Evolutionary conservation across 2,888 invertebrate genomes (phyloP).

Genomic region (Erannis defoliaria): DNA sequence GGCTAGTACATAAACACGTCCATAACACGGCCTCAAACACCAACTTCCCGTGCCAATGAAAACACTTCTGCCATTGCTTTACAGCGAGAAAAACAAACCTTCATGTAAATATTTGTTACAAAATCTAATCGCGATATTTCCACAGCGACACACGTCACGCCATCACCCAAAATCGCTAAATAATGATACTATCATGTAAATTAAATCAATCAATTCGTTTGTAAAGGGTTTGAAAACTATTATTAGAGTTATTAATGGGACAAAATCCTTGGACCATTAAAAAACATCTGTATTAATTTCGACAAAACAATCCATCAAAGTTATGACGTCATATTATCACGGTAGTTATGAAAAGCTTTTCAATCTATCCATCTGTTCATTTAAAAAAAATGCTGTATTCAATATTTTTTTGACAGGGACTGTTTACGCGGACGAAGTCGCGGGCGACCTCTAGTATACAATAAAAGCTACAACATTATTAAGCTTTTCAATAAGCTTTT

Average conservation of each 20-base stretch:
- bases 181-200: background rate
- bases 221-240: background rate
- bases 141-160: background rate
- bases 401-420: too few species aligned
- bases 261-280: too few species aligned
- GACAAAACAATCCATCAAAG: background rate
- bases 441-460: too few species aligned
- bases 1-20: background rate
- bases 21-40: background rate
- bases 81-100: constrained; percentile 17
- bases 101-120: constrained; percentile 19
- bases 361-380: too few species aligned
- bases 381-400: too few species aligned
- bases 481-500: too few species aligned
- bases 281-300: background rate
- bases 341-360: constrained; percentile 3
- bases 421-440: too few species aligned
- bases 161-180: background rate
- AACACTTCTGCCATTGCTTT: constrained; percentile 1
- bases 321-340: background rate
- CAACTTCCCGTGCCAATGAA: constrained; percentile 1
- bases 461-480: too few species aligned
- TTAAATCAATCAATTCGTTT: background rate
- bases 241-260: background rate
- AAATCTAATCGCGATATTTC: background rate